Evolutionary conservation across 1,140 invertebrate genomes (phyloP).

Genomic region (Rhyzopertha dominica): DNA sequence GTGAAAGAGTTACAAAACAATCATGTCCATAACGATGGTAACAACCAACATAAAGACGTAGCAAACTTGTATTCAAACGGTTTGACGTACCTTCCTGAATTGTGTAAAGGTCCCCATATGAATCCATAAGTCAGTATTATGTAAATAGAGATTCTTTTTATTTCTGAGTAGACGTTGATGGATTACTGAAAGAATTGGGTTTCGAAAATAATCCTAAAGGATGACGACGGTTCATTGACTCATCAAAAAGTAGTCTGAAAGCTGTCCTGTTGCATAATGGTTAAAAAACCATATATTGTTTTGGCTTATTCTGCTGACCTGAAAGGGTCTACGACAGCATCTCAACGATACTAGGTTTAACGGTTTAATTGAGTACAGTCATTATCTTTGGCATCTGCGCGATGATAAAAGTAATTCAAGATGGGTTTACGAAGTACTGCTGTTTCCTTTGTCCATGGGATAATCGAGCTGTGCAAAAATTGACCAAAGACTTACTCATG

Average conservation of each 20-base stretch:
- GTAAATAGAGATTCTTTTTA: slow-evolving; percentile 1
- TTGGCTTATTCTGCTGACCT: slow-evolving; percentile 32
- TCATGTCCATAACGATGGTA: not conserved
- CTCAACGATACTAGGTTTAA: too few species aligned
- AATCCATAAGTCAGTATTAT: not conserved
- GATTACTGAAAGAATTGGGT: slow-evolving; percentile 32
- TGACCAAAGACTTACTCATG: slow-evolving; percentile 24
- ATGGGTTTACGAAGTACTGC: slow-evolving; percentile 40
- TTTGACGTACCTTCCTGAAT: too few species aligned
- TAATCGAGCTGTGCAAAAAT: slow-evolving; percentile 25
- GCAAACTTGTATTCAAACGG: too few species aligned
- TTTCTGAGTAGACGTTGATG: slow-evolving; percentile 34
- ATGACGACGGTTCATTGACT: slow-evolving; percentile 38
- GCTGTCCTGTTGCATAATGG: slow-evolving; percentile 43
- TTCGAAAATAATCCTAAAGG: slow-evolving; percentile 24
- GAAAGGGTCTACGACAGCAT: slow-evolving; percentile 40
- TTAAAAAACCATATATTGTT: slow-evolving; percentile 31
- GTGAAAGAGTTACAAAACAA: not conserved
- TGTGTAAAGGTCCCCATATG: too few species aligned
- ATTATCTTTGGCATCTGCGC: slow-evolving; percentile 7
- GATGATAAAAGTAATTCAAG: slow-evolving; percentile 25
- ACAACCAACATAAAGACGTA: not conserved
- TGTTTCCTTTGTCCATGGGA: slow-evolving; percentile 42
- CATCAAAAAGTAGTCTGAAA: slow-evolving; percentile 38
- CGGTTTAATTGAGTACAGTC: slow-evolving; percentile 24